Conservation (phyloP, 2,797 vertebrate genomes). For the Morus bassanus region DNA sequence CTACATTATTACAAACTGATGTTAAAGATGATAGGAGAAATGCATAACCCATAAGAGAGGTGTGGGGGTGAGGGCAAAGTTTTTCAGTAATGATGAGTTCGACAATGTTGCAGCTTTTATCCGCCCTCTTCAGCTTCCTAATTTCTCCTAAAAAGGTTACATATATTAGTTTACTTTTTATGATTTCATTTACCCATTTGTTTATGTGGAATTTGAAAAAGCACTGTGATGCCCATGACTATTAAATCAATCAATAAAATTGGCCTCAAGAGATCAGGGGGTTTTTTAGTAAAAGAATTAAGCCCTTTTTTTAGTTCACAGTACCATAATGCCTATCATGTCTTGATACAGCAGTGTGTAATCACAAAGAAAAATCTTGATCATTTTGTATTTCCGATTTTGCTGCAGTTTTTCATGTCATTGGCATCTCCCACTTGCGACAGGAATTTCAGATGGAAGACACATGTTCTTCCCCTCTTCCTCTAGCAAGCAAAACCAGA, state of each 20-base stretch:
- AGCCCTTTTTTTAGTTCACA: neutral
- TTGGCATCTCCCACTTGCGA: neutral
- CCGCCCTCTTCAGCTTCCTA: neutral
- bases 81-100: neutral
- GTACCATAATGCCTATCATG: neutral
- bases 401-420: neutral
- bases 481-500: neutral
- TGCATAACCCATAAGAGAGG: neutral
- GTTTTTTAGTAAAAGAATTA: neutral
- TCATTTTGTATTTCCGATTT: neutral
- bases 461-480: neutral
- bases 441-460: neutral
- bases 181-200: neutral
- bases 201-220: neutral
- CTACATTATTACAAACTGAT: neutral
- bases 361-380: neutral
- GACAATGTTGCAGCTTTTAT: neutral
- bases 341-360: neutral
- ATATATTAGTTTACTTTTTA: neutral
- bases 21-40: neutral
- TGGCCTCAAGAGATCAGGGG: neutral
- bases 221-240: rapidly evolving
- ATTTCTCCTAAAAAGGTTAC: neutral
- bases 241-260: neutral
- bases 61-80: neutral